phyloP scores from a whole-genome alignment of 30 jellyfish, hydroid and myxozoan species.

The Aurelia sp. region DNA sequence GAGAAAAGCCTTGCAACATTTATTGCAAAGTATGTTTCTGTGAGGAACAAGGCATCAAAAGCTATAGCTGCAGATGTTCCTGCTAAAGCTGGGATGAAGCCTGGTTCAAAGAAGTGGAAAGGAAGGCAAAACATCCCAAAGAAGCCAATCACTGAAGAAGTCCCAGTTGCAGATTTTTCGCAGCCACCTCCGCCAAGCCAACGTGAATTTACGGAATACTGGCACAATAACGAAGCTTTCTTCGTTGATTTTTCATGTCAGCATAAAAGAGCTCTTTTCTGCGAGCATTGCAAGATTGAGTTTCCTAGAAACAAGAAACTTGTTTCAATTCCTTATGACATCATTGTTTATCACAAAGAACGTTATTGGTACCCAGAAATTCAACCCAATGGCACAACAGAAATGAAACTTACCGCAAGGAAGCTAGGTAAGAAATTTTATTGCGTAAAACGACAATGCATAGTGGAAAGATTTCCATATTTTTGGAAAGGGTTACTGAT shows the following conservation, averaged over 20 bases:
- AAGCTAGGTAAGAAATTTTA: constrained; percentile 7
- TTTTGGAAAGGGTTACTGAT: constrained; percentile 12
- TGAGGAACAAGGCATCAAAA: constrained; percentile 12
- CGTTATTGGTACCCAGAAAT: constrained; percentile 18
- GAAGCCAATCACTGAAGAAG: constrained; percentile 2
- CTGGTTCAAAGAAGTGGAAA: constrained; percentile 21
- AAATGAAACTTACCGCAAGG: constrained; percentile 1
- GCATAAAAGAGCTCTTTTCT: constrained; percentile 1
- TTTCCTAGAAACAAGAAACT: constrained; percentile 11
- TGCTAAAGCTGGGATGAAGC: constrained; percentile 16
- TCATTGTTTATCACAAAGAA: constrained; percentile 16
- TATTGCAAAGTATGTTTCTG: background rate
- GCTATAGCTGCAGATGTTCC: background rate
- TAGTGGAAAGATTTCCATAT: constrained; percentile 18
- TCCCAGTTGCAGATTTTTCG: background rate
- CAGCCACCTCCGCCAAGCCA: constrained; percentile 6
- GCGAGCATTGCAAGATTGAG: constrained; percentile 11
- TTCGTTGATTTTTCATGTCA: background rate
- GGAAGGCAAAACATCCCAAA: constrained; percentile 2
- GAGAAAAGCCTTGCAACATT: background rate
- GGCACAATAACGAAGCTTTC: constrained; percentile 13
- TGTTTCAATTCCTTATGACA: constrained; percentile 19
- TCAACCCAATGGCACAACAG: background rate
- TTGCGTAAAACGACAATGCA: constrained; percentile 4
- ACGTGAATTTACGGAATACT: constrained; percentile 1